These are phyloP conservation scores for Arvicanthis niloticus DNA, from an alignment of 2,113 vertebrate species.

Conservation along the genomic window DNA sequence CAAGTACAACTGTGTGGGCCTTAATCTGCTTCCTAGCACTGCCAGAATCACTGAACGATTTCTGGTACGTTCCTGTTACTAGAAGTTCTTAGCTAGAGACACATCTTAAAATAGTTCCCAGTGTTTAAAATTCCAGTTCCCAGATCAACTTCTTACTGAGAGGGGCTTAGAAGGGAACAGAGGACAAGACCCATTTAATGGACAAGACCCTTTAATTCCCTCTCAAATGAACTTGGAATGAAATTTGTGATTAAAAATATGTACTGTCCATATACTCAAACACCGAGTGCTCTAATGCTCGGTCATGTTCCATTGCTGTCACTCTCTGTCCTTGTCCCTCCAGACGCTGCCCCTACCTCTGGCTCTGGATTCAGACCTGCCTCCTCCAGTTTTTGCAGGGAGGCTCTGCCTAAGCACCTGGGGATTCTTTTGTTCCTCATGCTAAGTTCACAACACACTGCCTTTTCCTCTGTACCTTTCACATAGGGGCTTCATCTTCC, in stretches of 20 bases:
- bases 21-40: background rate
- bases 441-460: background rate
- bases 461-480: background rate
- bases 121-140: background rate
- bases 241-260: background rate
- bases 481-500: background rate
- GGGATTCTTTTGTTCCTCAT: background rate
- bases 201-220: background rate
- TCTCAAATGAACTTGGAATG: background rate
- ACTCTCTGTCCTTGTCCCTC: too few relatives aligned
- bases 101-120: background rate
- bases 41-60: background rate
- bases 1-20: accelerated
- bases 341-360: background rate
- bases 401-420: background rate
- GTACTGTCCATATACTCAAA: background rate
- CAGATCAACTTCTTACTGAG: background rate
- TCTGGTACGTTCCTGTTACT: background rate
- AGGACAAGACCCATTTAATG: background rate
- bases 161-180: too few relatives aligned
- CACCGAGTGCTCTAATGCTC: accelerated
- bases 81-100: background rate
- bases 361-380: background rate
- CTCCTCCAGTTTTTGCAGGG: background rate
- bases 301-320: accelerated